Conservation (phyloP, 2,797 vertebrate genomes). For the Gymnoscopelus microlampas region DNA sequence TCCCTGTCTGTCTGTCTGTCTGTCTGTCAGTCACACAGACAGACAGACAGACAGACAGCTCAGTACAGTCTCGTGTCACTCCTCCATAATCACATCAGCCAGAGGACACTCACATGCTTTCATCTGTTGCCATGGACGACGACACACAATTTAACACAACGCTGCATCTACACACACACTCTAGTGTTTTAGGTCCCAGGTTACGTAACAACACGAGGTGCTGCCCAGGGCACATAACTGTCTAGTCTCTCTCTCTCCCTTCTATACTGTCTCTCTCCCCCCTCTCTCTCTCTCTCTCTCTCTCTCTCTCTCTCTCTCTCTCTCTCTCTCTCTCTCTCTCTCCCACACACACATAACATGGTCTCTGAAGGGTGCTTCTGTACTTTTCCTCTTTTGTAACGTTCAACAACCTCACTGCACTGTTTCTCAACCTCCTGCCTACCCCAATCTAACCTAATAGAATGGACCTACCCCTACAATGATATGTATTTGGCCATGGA, state of each 20-base stretch:
- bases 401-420: no score
- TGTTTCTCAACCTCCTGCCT: no score
- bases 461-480: no score
- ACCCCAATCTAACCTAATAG: no score
- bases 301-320: no score
- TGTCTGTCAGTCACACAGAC: conserved; percentile 63
- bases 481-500: no score
- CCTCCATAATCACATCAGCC: conserved; percentile 60
- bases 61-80: conserved; percentile 27
- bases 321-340: no score
- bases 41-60: conserved; percentile 13
- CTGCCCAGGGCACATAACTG: background rate
- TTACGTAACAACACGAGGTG: conserved; percentile 13
- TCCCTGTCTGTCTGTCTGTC: background rate
- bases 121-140: conserved; percentile 45
- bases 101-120: conserved; percentile 63
- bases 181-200: conserved; percentile 16
- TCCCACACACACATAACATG: no score
- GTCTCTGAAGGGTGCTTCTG: no score
- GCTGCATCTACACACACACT: background rate
- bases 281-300: no score
- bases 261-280: background rate
- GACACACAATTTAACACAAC: conserved; percentile 31
- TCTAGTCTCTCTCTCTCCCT: background rate
- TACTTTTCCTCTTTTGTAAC: no score